A percentile compares a stretch with the other conserved stretches of the same genome.
Conservation (phyloP, 2,113 vertebrate species). For the Platysteira castanea region DNA sequence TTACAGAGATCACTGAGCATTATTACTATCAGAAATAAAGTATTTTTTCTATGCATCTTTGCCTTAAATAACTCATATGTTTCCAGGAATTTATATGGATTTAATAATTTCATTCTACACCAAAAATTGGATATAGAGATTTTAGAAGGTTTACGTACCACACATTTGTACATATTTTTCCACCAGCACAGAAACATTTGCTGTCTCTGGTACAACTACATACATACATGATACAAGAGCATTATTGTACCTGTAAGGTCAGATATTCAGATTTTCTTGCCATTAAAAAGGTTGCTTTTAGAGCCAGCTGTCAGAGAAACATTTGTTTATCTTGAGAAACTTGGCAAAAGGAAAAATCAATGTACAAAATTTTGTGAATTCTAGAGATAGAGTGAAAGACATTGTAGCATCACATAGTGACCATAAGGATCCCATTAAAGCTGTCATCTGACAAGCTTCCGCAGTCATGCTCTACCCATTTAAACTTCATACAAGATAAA, state of each 20-base stretch:
- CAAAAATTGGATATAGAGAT: not conserved
- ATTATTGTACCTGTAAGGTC: not conserved
- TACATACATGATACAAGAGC: not conserved
- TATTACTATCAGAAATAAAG: not conserved
- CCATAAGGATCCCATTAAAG: conserved; percentile 36
- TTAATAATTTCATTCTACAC: not conserved
- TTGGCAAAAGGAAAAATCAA: not conserved
- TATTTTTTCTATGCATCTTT: not conserved
- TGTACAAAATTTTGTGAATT: not conserved
- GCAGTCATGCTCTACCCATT: not conserved
- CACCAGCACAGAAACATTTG: not conserved
- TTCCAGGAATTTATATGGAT: not conserved
- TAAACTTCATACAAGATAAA: not conserved
- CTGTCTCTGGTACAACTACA: not conserved
- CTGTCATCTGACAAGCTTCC: not conserved
- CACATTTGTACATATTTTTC: not conserved
- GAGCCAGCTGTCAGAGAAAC: not conserved
- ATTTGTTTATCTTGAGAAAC: not conserved
- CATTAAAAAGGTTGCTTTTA: not conserved
- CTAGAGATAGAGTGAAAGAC: not conserved
- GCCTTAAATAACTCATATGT: not conserved
- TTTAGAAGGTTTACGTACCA: not conserved
- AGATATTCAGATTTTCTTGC: not conserved
- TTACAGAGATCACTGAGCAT: not conserved
- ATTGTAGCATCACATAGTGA: not conserved